Base-by-base conservation (phyloP, 1,140 invertebrate genomes). In the Pinna nobilis region DNA sequence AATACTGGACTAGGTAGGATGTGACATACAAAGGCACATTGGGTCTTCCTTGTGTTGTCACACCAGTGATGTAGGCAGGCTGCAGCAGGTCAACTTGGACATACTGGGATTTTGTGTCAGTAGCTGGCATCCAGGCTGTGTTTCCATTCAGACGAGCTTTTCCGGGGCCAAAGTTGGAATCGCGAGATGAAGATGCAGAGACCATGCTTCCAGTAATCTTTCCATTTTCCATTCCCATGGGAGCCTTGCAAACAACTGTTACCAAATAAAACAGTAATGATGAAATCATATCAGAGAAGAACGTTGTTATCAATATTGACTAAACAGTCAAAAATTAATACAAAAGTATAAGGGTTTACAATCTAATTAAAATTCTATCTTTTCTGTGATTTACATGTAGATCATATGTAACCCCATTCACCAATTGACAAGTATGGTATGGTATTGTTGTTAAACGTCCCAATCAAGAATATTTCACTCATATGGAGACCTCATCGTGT, bases 1-100 rank as follows among this genome's bases (percentile, higher is more conserved):
- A 94, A 82, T 95, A 96, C 72, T 91, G 86, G 6, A 96, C 87
- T 76, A 91, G 92, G 86, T 93, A 96, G 0, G 92, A 89, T 1
- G 91, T 92, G 1, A 96, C 94, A 93, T 94, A 96, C 9, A 85
- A 76, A n/a, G 85, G 83, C 0, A 74, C 73, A 44, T 79, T 73
- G 18, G 75, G 69, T 6, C 82, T 68, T 20, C 88, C 88, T 86
- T 93, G 93, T 0, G 94, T 96, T 20, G 92, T 90, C 15, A 97
- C 88, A 55, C 94, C 95, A 9, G 94, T 95, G 9, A 96, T 85
- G 82, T 93, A 94, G 30, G 94, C 91, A 1, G 92, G 91, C 35
- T 92, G 92, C 20, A 92, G 84, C 83, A 96, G 95, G 86, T 96
- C 93, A 84, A 96, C 93, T 91, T 94, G 80, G 33, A 86, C 63